Evolutionary conservation across 2,113 vertebrate species (phyloP).

Genomic region (Nothocercus nigrocapillus): DNA sequence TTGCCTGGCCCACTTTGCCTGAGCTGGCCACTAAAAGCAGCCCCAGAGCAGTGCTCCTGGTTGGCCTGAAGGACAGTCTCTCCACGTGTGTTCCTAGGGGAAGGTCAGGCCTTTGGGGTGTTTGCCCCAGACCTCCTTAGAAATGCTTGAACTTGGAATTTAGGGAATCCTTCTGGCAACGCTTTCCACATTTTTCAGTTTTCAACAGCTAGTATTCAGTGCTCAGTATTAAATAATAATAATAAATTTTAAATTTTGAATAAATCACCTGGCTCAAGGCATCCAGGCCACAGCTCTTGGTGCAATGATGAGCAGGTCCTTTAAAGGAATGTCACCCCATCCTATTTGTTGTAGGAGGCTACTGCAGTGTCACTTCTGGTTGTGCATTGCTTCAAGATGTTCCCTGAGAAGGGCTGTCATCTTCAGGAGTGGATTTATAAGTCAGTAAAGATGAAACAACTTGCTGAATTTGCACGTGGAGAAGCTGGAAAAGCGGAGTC

Average conservation of each 20-base stretch:
- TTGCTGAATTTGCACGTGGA: not conserved
- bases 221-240: not conserved
- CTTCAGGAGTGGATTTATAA: not conserved
- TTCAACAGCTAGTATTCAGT: not conserved
- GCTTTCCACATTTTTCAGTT: not conserved
- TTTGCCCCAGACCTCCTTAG: not conserved
- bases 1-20: not conserved
- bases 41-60: rapidly evolving
- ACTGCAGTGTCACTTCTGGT: not conserved
- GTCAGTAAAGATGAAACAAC: not conserved
- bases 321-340: not conserved
- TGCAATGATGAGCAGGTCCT: not conserved
- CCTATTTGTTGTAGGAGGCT: not conserved
- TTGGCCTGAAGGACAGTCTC: too few relatives aligned
- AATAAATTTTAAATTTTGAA: too few relatives aligned
- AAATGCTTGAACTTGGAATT: not conserved
- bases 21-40: rapidly evolving
- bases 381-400: not conserved
- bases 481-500: not conserved
- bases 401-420: not conserved
- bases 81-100: too few relatives aligned
- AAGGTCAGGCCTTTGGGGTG: not conserved
- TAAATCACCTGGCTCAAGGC: not conserved
- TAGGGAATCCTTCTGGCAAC: not conserved
- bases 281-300: not conserved